These are phyloP conservation scores for Brachypodius melanocephalos DNA, from an alignment of 2,113 vertebrate species.

Conservation along the genomic window DNA sequence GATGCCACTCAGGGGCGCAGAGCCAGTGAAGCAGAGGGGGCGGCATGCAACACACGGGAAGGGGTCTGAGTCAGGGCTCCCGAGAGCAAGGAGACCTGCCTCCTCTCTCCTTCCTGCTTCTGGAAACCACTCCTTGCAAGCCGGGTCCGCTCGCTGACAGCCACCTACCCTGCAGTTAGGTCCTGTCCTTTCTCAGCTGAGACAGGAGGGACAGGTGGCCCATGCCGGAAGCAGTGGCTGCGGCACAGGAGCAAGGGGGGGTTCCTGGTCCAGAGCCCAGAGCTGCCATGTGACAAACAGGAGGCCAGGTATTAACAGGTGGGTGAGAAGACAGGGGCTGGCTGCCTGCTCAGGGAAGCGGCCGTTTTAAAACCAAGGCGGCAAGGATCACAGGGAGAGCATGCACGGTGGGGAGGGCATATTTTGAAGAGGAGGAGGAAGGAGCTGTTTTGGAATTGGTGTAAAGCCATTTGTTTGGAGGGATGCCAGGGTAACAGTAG, in stretches of 20 bases:
- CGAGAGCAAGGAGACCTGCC: conserved; percentile 29
- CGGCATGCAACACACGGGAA: background rate
- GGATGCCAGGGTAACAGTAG: conserved; percentile 67
- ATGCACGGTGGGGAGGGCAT: conserved; percentile 56
- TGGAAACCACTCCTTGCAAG: conserved; percentile 39
- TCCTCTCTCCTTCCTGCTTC: conserved; percentile 36
- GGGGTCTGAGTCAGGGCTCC: conserved; percentile 62
- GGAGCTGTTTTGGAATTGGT: conserved; percentile 71
- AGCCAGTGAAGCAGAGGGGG: conserved; percentile 38
- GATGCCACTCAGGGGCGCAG: conserved; percentile 28
- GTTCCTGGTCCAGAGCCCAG: conserved; percentile 55
- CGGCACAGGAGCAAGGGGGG: conserved; percentile 54
- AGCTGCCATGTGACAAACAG: conserved; percentile 62
- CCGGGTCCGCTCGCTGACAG: conserved; percentile 3
- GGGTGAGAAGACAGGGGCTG: conserved; percentile 65
- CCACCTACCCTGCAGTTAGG: conserved; percentile 60
- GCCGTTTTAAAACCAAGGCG: conserved; percentile 42
- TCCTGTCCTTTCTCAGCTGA: conserved; percentile 65
- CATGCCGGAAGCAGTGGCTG: conserved; percentile 65
- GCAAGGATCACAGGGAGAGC: conserved; percentile 64
- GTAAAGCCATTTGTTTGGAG: conserved; percentile 71
- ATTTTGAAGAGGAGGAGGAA: conserved; percentile 71
- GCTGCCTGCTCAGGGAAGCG: conserved; percentile 52
- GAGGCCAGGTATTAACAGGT: conserved; percentile 71
- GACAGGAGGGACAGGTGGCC: conserved; percentile 68